Conservation (phyloP, 1,140 invertebrate genomes). For the Zaprionus gabonicus region DNA sequence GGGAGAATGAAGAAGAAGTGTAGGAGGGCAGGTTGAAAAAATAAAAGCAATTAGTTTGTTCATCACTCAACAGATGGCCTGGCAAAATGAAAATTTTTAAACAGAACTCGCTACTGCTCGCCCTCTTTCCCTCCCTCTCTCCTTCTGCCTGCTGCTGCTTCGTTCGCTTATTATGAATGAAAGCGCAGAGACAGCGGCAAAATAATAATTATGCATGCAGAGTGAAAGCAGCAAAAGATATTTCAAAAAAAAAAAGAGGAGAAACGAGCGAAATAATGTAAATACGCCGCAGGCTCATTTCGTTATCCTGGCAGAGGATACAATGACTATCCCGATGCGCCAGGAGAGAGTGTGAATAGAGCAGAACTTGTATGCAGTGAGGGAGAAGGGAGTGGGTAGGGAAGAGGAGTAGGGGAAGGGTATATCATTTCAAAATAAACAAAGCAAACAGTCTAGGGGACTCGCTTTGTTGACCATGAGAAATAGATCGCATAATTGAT, state of each 20-base stretch:
- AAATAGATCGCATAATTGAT: constrained; percentile 7
- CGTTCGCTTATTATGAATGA: constrained; percentile 62
- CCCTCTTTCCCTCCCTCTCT: background rate
- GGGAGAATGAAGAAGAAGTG: background rate
- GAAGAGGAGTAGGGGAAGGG: too few relatives aligned
- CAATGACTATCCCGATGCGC: constrained; percentile 4
- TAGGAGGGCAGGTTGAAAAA: constrained; percentile 40
- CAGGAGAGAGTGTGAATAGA: constrained; percentile 8
- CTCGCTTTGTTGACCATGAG: background rate
- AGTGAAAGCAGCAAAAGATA: constrained; percentile 17
- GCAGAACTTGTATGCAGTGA: background rate
- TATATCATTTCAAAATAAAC: background rate
- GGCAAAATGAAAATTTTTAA: constrained; percentile 74
- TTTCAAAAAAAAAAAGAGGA: constrained; percentile 40
- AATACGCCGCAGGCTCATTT: constrained; percentile 52
- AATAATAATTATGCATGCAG: constrained; percentile 76
- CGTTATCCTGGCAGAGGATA: constrained; percentile 22
- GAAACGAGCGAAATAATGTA: constrained; percentile 52
- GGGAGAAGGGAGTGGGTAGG: background rate
- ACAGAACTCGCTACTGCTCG: constrained; percentile 23
- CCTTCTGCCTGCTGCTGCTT: background rate
- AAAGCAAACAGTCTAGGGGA: background rate
- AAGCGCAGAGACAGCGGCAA: constrained; percentile 50
- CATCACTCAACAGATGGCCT: constrained; percentile 82
- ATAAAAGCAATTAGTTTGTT: constrained; percentile 84